Percentiles rank a stretch among this genome's conserved stretches.
Evolutionary conservation across 2,113 vertebrate genomes (phyloP).

Genomic region (Machaerirhynchus nigripectus): DNA sequence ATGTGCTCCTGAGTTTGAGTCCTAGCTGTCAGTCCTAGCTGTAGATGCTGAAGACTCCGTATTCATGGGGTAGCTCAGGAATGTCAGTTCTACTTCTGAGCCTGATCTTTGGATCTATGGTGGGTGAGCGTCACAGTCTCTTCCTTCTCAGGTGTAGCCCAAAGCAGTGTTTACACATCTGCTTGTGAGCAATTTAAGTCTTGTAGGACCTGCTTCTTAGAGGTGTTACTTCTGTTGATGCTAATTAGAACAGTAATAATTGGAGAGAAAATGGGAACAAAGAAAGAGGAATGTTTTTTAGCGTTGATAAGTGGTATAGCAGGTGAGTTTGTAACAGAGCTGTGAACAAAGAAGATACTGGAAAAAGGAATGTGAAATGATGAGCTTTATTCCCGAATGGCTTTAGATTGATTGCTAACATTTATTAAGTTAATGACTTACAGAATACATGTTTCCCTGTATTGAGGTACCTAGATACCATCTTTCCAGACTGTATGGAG

Average conservation of each 20-base stretch:
- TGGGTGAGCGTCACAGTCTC: not conserved
- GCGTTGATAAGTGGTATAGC: not conserved
- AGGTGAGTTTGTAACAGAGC: not conserved
- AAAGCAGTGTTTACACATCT: not conserved
- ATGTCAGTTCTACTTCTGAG: not conserved
- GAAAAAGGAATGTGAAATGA: not conserved
- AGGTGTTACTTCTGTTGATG: not conserved
- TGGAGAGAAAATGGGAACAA: not conserved
- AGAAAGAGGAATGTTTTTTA: not conserved
- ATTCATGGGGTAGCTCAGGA: not conserved
- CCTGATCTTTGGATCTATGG: accelerated
- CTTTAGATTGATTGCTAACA: not conserved
- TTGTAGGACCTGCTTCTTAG: not conserved
- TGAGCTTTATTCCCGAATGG: not conserved
- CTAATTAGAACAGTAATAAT: not conserved
- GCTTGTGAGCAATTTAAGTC: not conserved
- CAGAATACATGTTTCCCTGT: not conserved
- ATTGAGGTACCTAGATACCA: not conserved
- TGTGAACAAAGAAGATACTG: not conserved
- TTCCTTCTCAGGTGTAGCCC: not conserved
- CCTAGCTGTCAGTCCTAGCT: not conserved
- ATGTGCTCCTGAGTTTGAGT: not conserved
- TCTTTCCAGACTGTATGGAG: not conserved
- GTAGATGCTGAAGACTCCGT: not conserved
- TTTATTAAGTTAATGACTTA: not conserved